A percentile compares a stretch with the other conserved stretches of the same genome.
These are phyloP conservation scores for Ciona savignyi DNA, from an alignment of 23 tunicate genomes.

Conservation along the genomic window DNA sequence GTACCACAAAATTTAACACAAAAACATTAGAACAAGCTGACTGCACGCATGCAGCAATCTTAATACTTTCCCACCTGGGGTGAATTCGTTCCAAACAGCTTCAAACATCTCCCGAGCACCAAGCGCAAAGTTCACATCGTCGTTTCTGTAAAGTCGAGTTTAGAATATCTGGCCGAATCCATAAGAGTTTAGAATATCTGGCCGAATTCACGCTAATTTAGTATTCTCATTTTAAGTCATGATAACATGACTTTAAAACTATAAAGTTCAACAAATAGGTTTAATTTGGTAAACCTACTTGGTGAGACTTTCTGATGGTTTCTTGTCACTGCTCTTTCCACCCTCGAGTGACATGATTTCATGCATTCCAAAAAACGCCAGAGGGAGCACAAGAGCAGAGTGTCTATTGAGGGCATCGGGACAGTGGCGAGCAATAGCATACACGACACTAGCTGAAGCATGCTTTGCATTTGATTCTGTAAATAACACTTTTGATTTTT, in stretches of 20 bases:
- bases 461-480: slow-evolving; percentile 39
- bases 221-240: too few species aligned
- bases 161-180: too few species aligned
- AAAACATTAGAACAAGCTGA: too few species aligned
- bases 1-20: too few species aligned
- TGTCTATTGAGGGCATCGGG: slow-evolving; percentile 51
- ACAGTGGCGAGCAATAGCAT: slow-evolving; percentile 52
- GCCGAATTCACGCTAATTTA: too few species aligned
- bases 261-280: too few species aligned
- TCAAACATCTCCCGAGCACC: slow-evolving; percentile 38
- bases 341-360: slow-evolving; percentile 19
- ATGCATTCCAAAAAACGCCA: slow-evolving; percentile 77
- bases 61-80: too few species aligned
- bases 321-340: not conserved
- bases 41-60: too few species aligned
- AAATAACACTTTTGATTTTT: too few species aligned
- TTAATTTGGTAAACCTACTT: not conserved
- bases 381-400: slow-evolving; percentile 57
- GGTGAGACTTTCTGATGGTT: slow-evolving; percentile 3
- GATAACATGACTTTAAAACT: too few species aligned
- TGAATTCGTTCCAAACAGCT: slow-evolving; percentile 80
- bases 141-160: slow-evolving; percentile 24
- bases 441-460: slow-evolving; percentile 53
- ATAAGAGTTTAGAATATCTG: too few species aligned
- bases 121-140: slow-evolving; percentile 29